Conservation (phyloP, 2,888 invertebrate genomes). For the Helleia helle region DNA sequence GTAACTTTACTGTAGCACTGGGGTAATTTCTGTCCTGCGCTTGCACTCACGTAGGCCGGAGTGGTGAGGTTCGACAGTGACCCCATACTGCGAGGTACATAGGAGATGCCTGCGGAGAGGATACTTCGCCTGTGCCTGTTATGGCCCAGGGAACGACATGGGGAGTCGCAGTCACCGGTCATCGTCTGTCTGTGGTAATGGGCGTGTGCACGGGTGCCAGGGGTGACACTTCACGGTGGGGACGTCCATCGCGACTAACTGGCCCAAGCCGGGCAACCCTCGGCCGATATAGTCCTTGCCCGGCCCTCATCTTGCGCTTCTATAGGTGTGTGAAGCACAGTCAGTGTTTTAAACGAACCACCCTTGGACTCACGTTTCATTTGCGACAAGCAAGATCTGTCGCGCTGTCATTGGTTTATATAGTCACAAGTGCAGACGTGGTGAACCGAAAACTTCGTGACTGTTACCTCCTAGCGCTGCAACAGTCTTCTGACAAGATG, state of each 20-base stretch:
- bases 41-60: too few relatives aligned
- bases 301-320: not conserved
- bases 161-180: conserved; percentile 16
- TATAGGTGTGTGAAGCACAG: not conserved
- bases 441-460: too few relatives aligned
- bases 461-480: too few relatives aligned
- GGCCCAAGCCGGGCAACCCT: not conserved
- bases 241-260: conserved; percentile 6
- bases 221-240: conserved; percentile 21
- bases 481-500: too few relatives aligned
- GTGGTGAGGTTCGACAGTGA: conserved; percentile 1
- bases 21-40: conserved; percentile 21
- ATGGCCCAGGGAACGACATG: conserved; percentile 6
- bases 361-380: too few relatives aligned
- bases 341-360: too few relatives aligned
- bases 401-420: too few relatives aligned
- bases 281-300: not conserved
- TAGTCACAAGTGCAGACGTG: too few relatives aligned
- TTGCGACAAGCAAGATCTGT: too few relatives aligned
- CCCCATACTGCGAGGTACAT: conserved; percentile 19
- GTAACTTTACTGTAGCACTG: conserved; percentile 15
- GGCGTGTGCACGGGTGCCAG: conserved; percentile 20
- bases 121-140: not conserved
- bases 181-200: conserved; percentile 16
- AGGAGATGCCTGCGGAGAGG: not conserved